phyloP scores from a whole-genome alignment of 2,113 vertebrate genomes.

The Chloebia gouldiae region DNA sequence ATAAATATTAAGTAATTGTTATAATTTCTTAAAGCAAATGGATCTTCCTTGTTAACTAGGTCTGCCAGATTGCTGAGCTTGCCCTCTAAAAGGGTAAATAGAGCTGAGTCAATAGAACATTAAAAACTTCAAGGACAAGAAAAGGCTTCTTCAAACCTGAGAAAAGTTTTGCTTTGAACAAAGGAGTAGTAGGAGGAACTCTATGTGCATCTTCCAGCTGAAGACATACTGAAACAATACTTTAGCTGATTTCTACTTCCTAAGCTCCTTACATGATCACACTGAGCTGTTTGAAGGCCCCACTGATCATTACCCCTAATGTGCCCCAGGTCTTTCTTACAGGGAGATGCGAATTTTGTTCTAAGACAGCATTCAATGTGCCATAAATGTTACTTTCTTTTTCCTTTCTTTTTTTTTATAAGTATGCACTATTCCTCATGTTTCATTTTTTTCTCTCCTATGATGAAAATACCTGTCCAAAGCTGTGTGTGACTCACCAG shows the following conservation, averaged over 20 bases:
- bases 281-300: background rate
- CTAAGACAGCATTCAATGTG: background rate
- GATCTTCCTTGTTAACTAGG: background rate
- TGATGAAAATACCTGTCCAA: background rate
- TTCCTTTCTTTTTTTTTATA: background rate
- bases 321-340: background rate
- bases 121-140: background rate
- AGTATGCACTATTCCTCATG: background rate
- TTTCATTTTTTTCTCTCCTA: background rate
- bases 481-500: fast-evolving
- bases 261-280: background rate
- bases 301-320: background rate
- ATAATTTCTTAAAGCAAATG: background rate
- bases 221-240: background rate
- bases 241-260: background rate
- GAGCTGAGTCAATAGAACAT: background rate
- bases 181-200: background rate
- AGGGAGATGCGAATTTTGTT: background rate
- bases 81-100: background rate
- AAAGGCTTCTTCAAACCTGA: background rate
- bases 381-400: background rate
- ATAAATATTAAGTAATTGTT: background rate
- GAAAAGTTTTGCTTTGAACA: background rate
- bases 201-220: background rate
- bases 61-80: background rate